phyloP scores from a whole-genome alignment of 2,888 invertebrate species.

The Formica aserva region DNA sequence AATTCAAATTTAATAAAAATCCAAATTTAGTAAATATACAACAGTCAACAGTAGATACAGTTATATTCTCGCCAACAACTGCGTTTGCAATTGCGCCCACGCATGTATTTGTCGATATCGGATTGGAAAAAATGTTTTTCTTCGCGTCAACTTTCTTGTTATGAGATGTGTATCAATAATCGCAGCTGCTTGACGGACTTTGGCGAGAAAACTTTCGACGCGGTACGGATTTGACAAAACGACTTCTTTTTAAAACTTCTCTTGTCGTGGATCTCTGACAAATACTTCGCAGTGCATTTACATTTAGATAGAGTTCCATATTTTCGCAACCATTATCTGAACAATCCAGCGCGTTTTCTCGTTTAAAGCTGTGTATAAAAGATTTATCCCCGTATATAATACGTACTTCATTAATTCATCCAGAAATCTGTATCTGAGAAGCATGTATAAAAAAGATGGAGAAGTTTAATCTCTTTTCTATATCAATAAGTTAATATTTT shows the following conservation, averaged over 20 bases:
- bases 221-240: conserved; percentile 17
- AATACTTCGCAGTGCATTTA: conserved; percentile 70
- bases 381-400: conserved; percentile 5
- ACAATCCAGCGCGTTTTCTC: conserved; percentile 54
- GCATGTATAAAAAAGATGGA: no score
- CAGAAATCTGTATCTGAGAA: background rate
- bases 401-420: background rate
- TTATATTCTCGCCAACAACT: background rate
- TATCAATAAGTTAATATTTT: background rate
- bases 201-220: conserved; percentile 42
- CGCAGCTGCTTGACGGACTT: background rate
- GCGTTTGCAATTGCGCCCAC: background rate
- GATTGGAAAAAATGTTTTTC: background rate
- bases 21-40: background rate
- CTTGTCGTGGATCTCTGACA: background rate
- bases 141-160: background rate
- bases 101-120: background rate
- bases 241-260: background rate
- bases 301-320: conserved; percentile 81
- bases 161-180: conserved; percentile 5
- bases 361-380: conserved; percentile 40
- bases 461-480: background rate
- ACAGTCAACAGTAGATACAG: background rate
- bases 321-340: conserved; percentile 58
- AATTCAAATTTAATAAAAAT: background rate